Conservation (phyloP, 2,888 invertebrate genomes). For the Formica aserva region DNA sequence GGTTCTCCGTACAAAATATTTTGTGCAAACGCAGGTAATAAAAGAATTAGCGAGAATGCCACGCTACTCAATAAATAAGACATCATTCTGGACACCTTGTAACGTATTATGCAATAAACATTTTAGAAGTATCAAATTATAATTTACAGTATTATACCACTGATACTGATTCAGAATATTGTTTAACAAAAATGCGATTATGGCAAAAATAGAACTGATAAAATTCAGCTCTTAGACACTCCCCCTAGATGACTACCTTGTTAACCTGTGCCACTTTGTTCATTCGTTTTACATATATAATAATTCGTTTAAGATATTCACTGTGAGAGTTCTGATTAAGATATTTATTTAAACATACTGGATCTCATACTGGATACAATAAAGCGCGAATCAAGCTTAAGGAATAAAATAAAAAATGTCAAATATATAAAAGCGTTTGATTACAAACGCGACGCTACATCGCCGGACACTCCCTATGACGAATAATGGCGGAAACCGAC, state of each 20-base stretch:
- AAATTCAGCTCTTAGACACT: slow-evolving; percentile 18
- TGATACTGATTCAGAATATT: neutral
- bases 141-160: neutral
- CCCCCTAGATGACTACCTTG: neutral
- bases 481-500: slow-evolving; percentile 25
- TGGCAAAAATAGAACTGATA: neutral
- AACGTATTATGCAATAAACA: slow-evolving; percentile 40
- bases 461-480: slow-evolving; percentile 43
- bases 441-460: slow-evolving; percentile 36
- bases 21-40: slow-evolving; percentile 68
- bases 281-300: neutral
- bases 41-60: slow-evolving; percentile 15
- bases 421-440: slow-evolving; percentile 14
- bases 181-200: neutral
- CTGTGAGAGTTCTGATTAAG: neutral
- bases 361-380: neutral
- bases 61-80: slow-evolving; percentile 27
- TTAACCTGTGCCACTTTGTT: neutral
- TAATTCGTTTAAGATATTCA: neutral
- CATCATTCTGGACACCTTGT: slow-evolving; percentile 50
- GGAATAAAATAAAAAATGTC: slow-evolving; percentile 22
- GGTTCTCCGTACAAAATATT: slow-evolving; percentile 76
- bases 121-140: slow-evolving; percentile 1
- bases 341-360: neutral
- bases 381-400: neutral